These are phyloP conservation scores for Hydrophis major DNA, from an alignment of 2,797 vertebrate species.

Conservation along the genomic window DNA sequence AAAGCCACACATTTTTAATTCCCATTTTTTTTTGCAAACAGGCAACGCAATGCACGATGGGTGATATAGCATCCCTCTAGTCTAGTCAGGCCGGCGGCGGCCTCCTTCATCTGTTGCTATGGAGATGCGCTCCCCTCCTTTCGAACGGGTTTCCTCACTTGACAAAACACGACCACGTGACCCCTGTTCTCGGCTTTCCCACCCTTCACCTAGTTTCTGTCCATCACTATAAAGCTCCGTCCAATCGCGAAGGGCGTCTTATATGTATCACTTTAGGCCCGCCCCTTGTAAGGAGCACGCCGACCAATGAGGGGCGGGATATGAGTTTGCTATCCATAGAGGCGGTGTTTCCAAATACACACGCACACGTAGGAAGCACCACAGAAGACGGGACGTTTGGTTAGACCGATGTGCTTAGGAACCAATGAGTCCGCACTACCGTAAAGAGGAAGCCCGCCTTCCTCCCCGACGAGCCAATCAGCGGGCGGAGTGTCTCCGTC, in stretches of 20 bases:
- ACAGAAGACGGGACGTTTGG: neutral
- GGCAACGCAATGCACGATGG: neutral
- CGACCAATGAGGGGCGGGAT: neutral
- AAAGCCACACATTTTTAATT: neutral
- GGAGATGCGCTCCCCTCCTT: neutral
- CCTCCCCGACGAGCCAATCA: neutral
- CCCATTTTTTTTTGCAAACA: neutral
- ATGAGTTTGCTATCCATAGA: neutral
- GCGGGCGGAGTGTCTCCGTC: neutral
- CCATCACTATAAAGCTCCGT: neutral
- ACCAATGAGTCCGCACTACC: neutral
- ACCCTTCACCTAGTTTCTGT: neutral
- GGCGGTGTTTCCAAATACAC: neutral
- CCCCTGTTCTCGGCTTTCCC: too few species aligned
- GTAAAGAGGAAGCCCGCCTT: neutral
- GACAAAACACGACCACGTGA: slow-evolving; percentile 14
- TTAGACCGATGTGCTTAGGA: neutral
- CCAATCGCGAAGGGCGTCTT: neutral
- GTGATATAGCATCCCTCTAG: neutral
- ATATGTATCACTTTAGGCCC: neutral
- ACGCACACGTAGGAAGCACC: neutral
- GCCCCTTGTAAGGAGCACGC: too few species aligned
- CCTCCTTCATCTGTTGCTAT: slow-evolving; percentile 4
- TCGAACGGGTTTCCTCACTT: neutral
- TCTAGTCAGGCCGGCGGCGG: neutral